phyloP scores from a whole-genome alignment of 2,113 vertebrate genomes.

The Tonatia bakeri region DNA sequence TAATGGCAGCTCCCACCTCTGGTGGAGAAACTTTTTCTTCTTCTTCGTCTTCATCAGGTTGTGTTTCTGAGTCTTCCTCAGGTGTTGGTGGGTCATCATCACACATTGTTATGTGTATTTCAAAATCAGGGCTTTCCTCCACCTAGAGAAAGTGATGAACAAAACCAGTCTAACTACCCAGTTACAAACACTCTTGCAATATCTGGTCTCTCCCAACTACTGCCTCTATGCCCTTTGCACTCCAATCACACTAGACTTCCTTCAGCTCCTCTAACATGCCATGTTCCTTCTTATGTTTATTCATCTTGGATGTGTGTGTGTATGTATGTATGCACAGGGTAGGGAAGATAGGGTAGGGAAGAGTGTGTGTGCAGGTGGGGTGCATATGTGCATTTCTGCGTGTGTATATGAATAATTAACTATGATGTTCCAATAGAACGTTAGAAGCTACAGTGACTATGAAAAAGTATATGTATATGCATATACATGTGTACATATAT shows the following conservation, averaged over 20 bases:
- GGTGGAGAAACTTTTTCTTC: conserved; percentile 60
- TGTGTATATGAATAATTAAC: not conserved
- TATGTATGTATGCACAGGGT: fast-evolving
- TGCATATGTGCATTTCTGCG: no score
- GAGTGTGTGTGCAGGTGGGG: not conserved
- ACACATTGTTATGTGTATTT: conserved; percentile 73
- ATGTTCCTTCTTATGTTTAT: not conserved
- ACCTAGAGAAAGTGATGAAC: conserved; percentile 49
- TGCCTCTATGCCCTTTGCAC: not conserved
- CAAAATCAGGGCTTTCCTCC: conserved; percentile 68
- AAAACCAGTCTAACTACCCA: not conserved
- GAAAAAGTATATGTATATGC: not conserved
- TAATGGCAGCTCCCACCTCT: conserved; percentile 72
- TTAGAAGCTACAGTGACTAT: not conserved
- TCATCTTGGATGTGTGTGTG: not conserved
- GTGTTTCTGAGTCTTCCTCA: conserved; percentile 63
- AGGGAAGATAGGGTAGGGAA: not conserved
- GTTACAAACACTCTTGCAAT: not conserved
- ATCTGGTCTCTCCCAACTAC: not conserved
- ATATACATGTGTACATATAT: not conserved
- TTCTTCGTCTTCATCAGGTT: conserved; percentile 55
- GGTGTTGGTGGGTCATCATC: conserved; percentile 64
- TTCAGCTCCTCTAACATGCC: not conserved
- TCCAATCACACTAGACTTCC: not conserved
- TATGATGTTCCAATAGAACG: not conserved